A percentile compares a stretch with the other conserved stretches of the same genome.
Evolutionary conservation across 2,888 invertebrate genomes (phyloP).

Genomic region (Calameuta pallipes): DNA sequence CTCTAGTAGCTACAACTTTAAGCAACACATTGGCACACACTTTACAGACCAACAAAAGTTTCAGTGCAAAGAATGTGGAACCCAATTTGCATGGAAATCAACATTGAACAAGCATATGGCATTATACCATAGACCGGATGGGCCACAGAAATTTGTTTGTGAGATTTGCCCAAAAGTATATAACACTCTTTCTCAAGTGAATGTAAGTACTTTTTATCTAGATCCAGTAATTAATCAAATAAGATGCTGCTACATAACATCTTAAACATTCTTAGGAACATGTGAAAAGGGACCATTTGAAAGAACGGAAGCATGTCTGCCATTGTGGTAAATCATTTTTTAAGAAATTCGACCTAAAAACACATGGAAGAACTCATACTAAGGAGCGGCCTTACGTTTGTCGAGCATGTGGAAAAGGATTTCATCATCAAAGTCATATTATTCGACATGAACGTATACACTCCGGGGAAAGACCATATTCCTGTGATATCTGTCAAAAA

Average conservation of each 20-base stretch:
- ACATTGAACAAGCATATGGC: conserved; percentile 62
- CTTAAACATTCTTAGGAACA: conserved; percentile 49
- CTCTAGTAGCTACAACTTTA: conserved; percentile 58
- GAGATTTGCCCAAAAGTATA: conserved; percentile 59
- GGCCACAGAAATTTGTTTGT: conserved; percentile 55
- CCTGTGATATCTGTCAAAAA: conserved; percentile 52
- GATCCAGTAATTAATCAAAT: neutral
- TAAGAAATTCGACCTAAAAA: conserved; percentile 63
- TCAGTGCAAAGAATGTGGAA: conserved; percentile 57
- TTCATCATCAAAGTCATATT: conserved; percentile 61
- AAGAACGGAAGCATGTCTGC: conserved; percentile 60
- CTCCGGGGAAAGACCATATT: conserved; percentile 52
- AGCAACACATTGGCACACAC: conserved; percentile 62
- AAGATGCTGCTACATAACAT: neutral
- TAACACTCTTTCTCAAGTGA: conserved; percentile 56
- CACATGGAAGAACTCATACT: conserved; percentile 60
- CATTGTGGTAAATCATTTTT: conserved; percentile 62
- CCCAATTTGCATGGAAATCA: conserved; percentile 63
- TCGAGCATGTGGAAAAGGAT: conserved; percentile 59
- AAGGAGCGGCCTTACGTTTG: conserved; percentile 63
- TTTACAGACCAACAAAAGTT: conserved; percentile 59
- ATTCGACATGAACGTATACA: conserved; percentile 63
- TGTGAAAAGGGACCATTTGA: conserved; percentile 60
- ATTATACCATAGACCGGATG: conserved; percentile 52
- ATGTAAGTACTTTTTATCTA: conserved; percentile 43